Percentiles rank a stretch among this genome's conserved stretches.
phyloP scores from a whole-genome alignment of 1,140 invertebrate species.

The Helicoverpa armigera region DNA sequence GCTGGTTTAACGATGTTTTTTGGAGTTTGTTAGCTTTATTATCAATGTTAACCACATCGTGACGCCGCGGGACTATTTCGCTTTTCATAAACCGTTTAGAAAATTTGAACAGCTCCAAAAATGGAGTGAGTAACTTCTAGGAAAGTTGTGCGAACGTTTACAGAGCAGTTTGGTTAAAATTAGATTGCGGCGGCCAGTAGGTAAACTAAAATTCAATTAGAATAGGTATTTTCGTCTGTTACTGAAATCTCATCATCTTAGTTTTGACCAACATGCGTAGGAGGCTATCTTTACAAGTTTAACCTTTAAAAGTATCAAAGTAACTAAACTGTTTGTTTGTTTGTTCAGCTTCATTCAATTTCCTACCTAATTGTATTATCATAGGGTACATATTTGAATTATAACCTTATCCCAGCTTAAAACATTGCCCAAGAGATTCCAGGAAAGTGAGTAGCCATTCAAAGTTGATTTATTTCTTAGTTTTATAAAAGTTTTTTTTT shows the following conservation, averaged over 20 bases:
- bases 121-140: not conserved
- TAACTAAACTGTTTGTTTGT: not conserved
- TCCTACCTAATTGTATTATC: not conserved
- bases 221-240: not conserved
- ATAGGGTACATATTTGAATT: too few relatives aligned
- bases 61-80: not conserved
- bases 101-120: slow-evolving; percentile 7
- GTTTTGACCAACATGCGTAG: not conserved
- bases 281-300: not conserved
- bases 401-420: too few relatives aligned
- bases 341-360: not conserved
- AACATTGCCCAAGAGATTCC: too few relatives aligned
- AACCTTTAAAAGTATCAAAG: not conserved
- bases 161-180: not conserved
- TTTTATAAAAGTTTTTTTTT: too few relatives aligned
- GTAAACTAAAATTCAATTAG: not conserved
- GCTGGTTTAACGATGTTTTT: slow-evolving; percentile 27
- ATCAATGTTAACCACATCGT: not conserved
- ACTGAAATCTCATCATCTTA: not conserved
- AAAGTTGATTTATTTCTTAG: too few relatives aligned
- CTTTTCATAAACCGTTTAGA: slow-evolving; percentile 30
- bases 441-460: not conserved
- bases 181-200: not conserved
- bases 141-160: not conserved
- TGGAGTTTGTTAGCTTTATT: slow-evolving; percentile 17